Evolutionary conservation across 2,888 invertebrate species (phyloP).

Genomic region (Apamea crenata): DNA sequence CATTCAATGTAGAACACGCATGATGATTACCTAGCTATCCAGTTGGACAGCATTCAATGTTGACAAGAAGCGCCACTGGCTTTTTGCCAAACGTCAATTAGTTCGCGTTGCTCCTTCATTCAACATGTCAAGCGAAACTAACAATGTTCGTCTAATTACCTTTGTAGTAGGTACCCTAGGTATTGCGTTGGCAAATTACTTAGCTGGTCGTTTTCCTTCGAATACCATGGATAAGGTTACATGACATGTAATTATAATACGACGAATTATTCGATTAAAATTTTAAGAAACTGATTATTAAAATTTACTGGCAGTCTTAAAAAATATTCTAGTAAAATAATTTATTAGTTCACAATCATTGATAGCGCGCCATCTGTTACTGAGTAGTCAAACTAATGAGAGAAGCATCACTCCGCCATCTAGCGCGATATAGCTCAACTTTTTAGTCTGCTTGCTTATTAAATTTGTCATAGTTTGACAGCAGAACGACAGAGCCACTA

Average conservation of each 20-base stretch:
- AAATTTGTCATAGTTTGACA: constrained; percentile 50
- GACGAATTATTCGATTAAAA: neutral
- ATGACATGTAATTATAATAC: neutral
- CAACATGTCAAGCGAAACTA: constrained; percentile 24
- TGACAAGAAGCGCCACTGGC: constrained; percentile 59
- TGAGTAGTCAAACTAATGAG: constrained; percentile 36
- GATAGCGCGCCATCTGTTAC: constrained; percentile 43
- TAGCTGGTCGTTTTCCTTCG: neutral
- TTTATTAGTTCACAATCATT: neutral
- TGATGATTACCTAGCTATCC: constrained; percentile 10
- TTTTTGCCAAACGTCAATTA: constrained; percentile 64
- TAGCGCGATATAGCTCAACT: constrained; percentile 64
- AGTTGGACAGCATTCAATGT: constrained; percentile 34
- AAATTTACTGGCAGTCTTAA: too few relatives aligned
- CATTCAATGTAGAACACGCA: constrained; percentile 13
- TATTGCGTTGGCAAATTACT: neutral
- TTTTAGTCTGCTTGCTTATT: neutral
- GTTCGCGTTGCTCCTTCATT: constrained; percentile 10
- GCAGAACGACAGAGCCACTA: neutral
- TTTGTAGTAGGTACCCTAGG: neutral
- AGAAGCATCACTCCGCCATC: constrained; percentile 62
- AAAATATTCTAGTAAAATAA: neutral
- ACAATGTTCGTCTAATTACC: constrained; percentile 9
- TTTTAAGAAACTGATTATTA: neutral
- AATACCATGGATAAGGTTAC: neutral